Conservation (phyloP, 2,113 vertebrate genomes). For the Canis aureus region DNA sequence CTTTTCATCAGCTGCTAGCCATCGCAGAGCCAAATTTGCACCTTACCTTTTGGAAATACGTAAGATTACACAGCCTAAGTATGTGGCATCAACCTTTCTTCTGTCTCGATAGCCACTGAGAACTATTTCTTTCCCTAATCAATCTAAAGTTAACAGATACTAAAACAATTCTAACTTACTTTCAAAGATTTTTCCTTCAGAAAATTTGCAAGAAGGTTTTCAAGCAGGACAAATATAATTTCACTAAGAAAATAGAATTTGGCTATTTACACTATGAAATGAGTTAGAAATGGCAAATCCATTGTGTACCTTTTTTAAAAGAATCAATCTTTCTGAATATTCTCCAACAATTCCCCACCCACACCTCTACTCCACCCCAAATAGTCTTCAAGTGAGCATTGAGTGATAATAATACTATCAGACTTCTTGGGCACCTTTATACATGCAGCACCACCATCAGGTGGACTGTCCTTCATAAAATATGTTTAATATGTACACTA, state of each 20-base stretch:
- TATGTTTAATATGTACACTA: not conserved
- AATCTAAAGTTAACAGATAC: not conserved
- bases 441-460: not conserved
- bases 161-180: slow-evolving; percentile 53
- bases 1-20: not conserved
- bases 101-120: not conserved
- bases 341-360: slow-evolving; percentile 27
- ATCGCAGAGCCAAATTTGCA: not conserved
- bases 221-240: slow-evolving; percentile 76
- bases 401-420: slow-evolving; percentile 19
- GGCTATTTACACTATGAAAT: slow-evolving; percentile 6
- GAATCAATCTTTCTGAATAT: slow-evolving; percentile 41
- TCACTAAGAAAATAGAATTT: slow-evolving; percentile 69
- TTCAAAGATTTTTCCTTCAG: slow-evolving; percentile 12
- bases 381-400: slow-evolving; percentile 25
- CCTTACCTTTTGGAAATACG: not conserved
- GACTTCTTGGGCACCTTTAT: not conserved
- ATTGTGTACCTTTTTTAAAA: slow-evolving; percentile 45
- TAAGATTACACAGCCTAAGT: not conserved
- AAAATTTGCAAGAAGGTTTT: slow-evolving; percentile 65
- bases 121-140: not conserved
- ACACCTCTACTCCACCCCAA: not conserved
- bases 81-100: not conserved
- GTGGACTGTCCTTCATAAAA: not conserved
- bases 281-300: slow-evolving; percentile 60